phyloP scores from a whole-genome alignment of 2,113 vertebrate species.

The Eulemur rufifrons region DNA sequence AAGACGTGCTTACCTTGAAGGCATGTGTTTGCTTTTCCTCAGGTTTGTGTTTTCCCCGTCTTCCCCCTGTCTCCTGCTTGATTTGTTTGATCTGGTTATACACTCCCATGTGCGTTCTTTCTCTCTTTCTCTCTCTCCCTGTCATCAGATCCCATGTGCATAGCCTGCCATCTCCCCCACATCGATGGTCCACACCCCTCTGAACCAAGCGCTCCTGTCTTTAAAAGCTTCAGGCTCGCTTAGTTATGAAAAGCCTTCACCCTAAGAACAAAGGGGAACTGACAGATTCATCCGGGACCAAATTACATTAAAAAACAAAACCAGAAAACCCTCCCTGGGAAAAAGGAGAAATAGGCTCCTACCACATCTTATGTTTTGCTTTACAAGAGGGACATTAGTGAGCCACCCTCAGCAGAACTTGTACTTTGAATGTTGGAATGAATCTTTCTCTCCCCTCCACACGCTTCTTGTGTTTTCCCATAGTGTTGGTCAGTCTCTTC shows the following conservation, averaged over 20 bases:
- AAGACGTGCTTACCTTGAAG: neutral
- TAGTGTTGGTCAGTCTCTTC: neutral
- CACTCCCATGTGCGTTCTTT: rapidly evolving
- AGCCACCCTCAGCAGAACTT: neutral
- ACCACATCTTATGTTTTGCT: neutral
- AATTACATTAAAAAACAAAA: neutral
- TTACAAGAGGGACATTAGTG: neutral
- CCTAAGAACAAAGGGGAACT: neutral
- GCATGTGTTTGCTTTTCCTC: neutral
- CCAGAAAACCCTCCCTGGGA: neutral
- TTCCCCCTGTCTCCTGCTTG: neutral
- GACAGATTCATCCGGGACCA: neutral
- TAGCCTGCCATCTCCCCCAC: neutral
- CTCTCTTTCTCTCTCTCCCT: no score
- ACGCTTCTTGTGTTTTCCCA: neutral
- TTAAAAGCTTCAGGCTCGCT: neutral
- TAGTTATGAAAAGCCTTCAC: neutral
- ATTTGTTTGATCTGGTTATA: neutral
- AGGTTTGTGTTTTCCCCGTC: neutral
- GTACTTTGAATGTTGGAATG: neutral
- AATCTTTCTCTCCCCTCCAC: neutral
- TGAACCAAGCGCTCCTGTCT: neutral
- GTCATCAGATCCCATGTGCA: neutral
- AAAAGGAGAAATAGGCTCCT: neutral
- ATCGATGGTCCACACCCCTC: neutral